Evolutionary conservation across 2,797 vertebrate genomes (phyloP).

Genomic region (Poecilia gillii): DNA sequence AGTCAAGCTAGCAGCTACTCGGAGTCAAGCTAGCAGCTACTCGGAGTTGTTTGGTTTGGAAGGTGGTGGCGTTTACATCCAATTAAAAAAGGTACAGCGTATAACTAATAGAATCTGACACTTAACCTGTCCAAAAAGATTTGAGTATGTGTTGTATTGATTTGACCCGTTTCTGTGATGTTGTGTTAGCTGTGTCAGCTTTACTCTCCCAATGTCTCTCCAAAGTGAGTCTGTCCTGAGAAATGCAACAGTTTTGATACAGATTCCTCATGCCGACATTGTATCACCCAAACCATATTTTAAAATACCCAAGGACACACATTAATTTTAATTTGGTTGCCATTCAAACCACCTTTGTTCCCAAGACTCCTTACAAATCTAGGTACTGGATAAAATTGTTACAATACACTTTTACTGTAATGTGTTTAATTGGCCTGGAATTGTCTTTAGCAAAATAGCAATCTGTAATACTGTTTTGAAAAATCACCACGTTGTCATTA

Average conservation of each 20-base stretch:
- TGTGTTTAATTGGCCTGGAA: neutral
- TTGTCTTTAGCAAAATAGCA: constrained; percentile 9
- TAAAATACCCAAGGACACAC: neutral
- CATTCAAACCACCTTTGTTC: neutral
- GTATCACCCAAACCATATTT: neutral
- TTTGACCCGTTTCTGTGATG: neutral
- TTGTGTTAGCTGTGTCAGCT: constrained; percentile 1
- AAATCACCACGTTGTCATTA: constrained; percentile 21
- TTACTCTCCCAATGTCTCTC: neutral
- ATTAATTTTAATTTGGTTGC: neutral
- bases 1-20: too few species aligned
- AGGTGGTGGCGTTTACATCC: too few species aligned
- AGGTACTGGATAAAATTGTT: neutral
- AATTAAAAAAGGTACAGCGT: too few species aligned
- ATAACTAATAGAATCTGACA: too few species aligned
- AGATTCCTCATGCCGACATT: neutral
- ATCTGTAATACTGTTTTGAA: constrained; percentile 61
- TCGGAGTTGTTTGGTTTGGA: too few species aligned
- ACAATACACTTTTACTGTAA: neutral
- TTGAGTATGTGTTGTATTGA: neutral
- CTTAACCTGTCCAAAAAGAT: neutral
- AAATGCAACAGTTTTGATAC: neutral
- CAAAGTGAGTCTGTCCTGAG: neutral
- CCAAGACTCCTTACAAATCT: neutral
- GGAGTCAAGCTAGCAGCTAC: too few species aligned